Conservation (phyloP, 2,888 invertebrate genomes). For the Sinodicranocentrus sp. region DNA sequence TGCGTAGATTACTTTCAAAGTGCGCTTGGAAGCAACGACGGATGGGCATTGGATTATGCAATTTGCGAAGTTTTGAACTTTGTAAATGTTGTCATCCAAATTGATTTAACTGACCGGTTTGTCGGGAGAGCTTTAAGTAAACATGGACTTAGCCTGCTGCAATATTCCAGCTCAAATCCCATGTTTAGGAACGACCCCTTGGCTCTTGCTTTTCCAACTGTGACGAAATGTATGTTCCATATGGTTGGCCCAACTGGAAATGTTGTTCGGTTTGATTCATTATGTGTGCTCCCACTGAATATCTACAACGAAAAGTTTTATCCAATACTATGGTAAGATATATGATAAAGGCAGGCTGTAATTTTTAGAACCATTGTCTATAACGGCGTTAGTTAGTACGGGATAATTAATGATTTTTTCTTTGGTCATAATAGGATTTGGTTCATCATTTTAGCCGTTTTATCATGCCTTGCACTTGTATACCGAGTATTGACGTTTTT, state of each 20-base stretch:
- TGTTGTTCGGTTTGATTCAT: constrained; percentile 54
- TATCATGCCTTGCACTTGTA: constrained; percentile 74
- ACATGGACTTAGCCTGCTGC: constrained; percentile 76
- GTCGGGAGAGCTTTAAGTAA: constrained; percentile 75
- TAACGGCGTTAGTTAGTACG: too few relatives aligned
- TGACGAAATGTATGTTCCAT: constrained; percentile 76
- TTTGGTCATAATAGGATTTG: constrained; percentile 72
- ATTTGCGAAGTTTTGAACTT: constrained; percentile 75
- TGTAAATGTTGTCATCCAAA: constrained; percentile 77
- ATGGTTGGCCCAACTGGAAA: constrained; percentile 72
- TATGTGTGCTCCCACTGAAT: constrained; percentile 75
- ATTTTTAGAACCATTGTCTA: neutral
- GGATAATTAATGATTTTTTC: neutral
- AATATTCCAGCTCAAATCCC: constrained; percentile 74
- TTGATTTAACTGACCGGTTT: constrained; percentile 77
- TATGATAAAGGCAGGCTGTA: neutral
- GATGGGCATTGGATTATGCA: constrained; percentile 64
- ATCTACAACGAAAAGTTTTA: constrained; percentile 77
- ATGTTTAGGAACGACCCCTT: constrained; percentile 76
- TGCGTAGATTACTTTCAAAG: constrained; percentile 55
- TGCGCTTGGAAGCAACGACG: constrained; percentile 39
- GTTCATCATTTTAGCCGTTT: constrained; percentile 76
- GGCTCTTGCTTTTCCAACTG: constrained; percentile 74
- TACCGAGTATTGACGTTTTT: constrained; percentile 71
- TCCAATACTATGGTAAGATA: constrained; percentile 68